phyloP scores from a whole-genome alignment of 2,888 invertebrate genomes.

The Oithona nana region DNA sequence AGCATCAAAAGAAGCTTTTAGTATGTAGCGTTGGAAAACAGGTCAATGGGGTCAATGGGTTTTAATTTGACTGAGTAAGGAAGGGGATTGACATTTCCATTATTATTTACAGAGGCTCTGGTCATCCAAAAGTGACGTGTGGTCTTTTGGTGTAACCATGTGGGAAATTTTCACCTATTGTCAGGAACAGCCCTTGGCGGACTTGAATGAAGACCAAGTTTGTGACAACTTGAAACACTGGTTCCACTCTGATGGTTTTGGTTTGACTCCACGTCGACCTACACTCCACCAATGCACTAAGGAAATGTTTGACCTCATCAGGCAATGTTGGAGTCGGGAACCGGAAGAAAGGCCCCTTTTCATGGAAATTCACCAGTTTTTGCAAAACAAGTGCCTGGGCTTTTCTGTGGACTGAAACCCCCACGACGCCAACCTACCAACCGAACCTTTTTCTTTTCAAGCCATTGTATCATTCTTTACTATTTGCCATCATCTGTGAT shows the following conservation, averaged over 20 bases:
- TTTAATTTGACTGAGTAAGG: too few species aligned
- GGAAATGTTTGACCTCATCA: slow-evolving; percentile 74
- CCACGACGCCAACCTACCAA: too few species aligned
- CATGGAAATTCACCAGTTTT: slow-evolving; percentile 47
- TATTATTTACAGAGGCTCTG: slow-evolving; percentile 2
- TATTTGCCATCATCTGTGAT: too few species aligned
- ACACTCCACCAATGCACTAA: slow-evolving; percentile 54
- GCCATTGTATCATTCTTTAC: too few species aligned
- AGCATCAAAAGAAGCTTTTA: too few species aligned
- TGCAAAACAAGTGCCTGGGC: not conserved
- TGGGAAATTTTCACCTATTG: slow-evolving; percentile 68
- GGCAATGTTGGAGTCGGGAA: slow-evolving; percentile 70
- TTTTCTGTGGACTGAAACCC: not conserved
- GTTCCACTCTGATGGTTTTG: slow-evolving; percentile 60
- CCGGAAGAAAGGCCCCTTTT: slow-evolving; percentile 61
- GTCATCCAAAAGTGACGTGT: slow-evolving; percentile 41
- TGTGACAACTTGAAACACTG: slow-evolving; percentile 58
- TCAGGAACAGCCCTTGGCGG: slow-evolving; percentile 53
- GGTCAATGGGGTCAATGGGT: too few species aligned
- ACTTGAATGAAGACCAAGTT: slow-evolving; percentile 53
- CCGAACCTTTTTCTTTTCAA: too few species aligned
- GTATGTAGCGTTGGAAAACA: too few species aligned
- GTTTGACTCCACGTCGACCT: slow-evolving; percentile 42
- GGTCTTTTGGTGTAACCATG: slow-evolving; percentile 71
- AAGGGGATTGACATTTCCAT: too few species aligned